phyloP scores from a whole-genome alignment of 2,888 invertebrate species.

The Meiosimyza platycephala region DNA sequence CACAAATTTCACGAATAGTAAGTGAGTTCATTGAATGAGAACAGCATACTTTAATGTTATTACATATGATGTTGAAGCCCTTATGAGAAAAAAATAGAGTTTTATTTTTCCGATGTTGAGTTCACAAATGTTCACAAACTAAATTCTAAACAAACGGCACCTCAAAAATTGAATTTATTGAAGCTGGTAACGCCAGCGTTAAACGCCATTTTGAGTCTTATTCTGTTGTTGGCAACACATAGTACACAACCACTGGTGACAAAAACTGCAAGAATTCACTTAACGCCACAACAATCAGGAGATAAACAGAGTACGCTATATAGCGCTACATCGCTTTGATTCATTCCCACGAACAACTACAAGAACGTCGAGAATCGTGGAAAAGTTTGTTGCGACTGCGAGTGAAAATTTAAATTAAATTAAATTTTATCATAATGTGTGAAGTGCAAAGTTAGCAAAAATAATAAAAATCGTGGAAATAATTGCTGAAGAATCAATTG shows the following conservation, averaged over 20 bases:
- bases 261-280: slow-evolving; percentile 18
- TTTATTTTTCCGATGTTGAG: too few relatives aligned
- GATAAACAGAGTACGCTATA: slow-evolving; percentile 17
- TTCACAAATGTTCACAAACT: too few relatives aligned
- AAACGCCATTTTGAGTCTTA: slow-evolving; percentile 4
- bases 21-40: too few relatives aligned
- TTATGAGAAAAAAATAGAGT: too few relatives aligned
- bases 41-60: too few relatives aligned
- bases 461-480: slow-evolving; percentile 50
- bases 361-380: slow-evolving; percentile 53
- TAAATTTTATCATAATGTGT: slow-evolving; percentile 61
- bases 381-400: slow-evolving; percentile 56
- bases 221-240: slow-evolving; percentile 11
- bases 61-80: too few relatives aligned
- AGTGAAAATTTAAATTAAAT: slow-evolving; percentile 51
- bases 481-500: slow-evolving; percentile 48
- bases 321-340: slow-evolving; percentile 5
- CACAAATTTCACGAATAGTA: too few relatives aligned
- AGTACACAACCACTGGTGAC: slow-evolving; percentile 10
- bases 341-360: slow-evolving; percentile 45
- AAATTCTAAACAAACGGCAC: too few relatives aligned
- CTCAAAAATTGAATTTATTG: too few relatives aligned
- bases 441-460: slow-evolving; percentile 59
- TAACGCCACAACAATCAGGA: slow-evolving; percentile 1
- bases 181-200: not conserved